A percentile compares a stretch with the other conserved stretches of the same genome.
These are phyloP conservation scores for Alaudala cheleensis DNA, from an alignment of 2,113 vertebrate species.

Conservation along the genomic window DNA sequence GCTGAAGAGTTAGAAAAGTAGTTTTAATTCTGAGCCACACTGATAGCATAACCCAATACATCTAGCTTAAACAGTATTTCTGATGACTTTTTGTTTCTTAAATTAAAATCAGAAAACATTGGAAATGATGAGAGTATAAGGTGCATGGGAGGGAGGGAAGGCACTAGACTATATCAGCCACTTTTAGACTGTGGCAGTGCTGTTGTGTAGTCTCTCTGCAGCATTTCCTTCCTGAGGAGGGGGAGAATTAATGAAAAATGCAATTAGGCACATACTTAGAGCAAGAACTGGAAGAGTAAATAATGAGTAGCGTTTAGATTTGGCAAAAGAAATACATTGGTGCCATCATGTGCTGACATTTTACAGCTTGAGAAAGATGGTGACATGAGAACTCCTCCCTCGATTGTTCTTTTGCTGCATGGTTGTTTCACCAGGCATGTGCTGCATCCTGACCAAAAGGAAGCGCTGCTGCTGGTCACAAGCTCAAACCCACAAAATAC, in stretches of 20 bases:
- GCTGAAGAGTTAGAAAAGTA: background rate
- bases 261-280: background rate
- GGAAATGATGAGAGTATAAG: background rate
- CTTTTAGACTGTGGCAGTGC: background rate
- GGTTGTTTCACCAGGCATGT: background rate
- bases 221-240: background rate
- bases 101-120: background rate
- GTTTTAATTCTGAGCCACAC: background rate
- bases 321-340: background rate
- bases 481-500: background rate
- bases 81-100: background rate
- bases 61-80: background rate
- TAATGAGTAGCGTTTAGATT: background rate
- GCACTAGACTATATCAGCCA: background rate
- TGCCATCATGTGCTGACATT: accelerated
- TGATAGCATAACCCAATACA: background rate
- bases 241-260: background rate
- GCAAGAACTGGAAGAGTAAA: background rate
- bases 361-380: background rate
- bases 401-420: accelerated
- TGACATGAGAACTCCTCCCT: background rate
- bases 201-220: background rate
- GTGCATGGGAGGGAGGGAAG: background rate
- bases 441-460: background rate
- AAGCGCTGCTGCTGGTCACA: background rate